These are phyloP conservation scores for Cylloceria caligata DNA, from an alignment of 2,888 invertebrate genomes.

Conservation along the genomic window DNA sequence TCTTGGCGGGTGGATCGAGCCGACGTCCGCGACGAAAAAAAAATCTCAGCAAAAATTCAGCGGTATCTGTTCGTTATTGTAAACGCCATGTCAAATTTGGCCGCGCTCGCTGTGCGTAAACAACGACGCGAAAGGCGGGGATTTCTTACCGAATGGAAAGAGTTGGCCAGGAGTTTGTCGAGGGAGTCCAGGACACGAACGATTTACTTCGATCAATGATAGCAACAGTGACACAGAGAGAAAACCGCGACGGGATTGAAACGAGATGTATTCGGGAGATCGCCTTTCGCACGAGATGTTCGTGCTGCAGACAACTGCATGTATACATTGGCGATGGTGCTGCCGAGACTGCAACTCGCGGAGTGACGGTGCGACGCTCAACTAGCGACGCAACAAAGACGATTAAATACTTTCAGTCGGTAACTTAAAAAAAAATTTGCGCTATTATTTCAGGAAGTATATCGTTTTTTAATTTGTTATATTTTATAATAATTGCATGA, in stretches of 20 bases:
- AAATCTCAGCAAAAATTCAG: neutral
- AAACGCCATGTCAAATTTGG: constrained; percentile 78
- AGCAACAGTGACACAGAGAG: constrained; percentile 66
- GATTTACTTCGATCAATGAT: constrained; percentile 19
- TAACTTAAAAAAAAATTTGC: neutral
- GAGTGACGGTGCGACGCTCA: neutral
- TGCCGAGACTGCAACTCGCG: constrained; percentile 46
- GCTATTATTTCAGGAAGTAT: neutral
- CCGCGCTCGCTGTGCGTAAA: constrained; percentile 56
- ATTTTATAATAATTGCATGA: neutral
- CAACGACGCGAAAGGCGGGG: constrained; percentile 60
- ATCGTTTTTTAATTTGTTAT: too few species aligned
- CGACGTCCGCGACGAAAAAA: constrained; percentile 14
- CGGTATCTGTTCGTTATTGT: constrained; percentile 48
- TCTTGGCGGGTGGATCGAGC: constrained; percentile 12
- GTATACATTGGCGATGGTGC: constrained; percentile 77
- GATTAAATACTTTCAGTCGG: neutral
- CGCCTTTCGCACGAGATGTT: constrained; percentile 75
- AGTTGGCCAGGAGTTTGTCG: constrained; percentile 59
- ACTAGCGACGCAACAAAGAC: neutral
- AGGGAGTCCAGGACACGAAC: constrained; percentile 59
- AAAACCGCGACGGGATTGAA: constrained; percentile 71
- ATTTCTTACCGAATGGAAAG: constrained; percentile 64
- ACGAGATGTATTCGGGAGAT: constrained; percentile 65
- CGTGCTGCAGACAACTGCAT: constrained; percentile 79